phyloP scores from a whole-genome alignment of 2,113 vertebrate genomes.

The Halichoerus grypus region DNA sequence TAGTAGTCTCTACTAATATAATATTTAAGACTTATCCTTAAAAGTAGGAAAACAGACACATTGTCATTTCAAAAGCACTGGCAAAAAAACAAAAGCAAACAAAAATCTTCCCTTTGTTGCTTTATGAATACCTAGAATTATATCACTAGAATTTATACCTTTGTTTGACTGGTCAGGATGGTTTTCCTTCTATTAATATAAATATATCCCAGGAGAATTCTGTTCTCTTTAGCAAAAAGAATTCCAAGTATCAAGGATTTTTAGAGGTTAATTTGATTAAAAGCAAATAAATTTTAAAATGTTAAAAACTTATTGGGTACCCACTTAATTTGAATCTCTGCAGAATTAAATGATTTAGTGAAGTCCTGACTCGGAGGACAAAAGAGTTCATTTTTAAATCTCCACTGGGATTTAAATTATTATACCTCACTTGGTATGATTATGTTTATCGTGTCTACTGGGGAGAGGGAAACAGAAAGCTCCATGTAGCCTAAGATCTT shows the following conservation, averaged over 20 bases:
- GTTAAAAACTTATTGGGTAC: neutral
- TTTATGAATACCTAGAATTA: neutral
- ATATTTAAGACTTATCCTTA: conserved; percentile 21
- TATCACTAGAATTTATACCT: neutral
- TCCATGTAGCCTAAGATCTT: neutral
- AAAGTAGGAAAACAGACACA: neutral
- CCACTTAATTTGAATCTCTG: neutral
- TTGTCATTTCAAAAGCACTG: neutral
- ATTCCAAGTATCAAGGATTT: neutral
- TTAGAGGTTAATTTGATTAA: conserved; percentile 51
- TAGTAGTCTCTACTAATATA: neutral
- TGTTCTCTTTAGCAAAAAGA: conserved; percentile 10
- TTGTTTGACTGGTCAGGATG: neutral
- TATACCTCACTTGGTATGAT: neutral
- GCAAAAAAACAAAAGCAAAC: neutral
- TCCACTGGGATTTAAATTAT: neutral
- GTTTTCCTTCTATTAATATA: neutral
- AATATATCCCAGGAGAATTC: neutral
- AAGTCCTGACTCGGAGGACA: neutral
- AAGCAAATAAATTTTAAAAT: conserved; percentile 38
- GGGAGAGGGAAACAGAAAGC: neutral
- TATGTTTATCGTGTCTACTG: neutral
- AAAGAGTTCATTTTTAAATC: neutral
- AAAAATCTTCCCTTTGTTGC: neutral
- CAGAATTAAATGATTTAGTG: neutral